Evolutionary conservation across 2,113 vertebrate species (phyloP).

Genomic region (Chionodraco myersi): DNA sequence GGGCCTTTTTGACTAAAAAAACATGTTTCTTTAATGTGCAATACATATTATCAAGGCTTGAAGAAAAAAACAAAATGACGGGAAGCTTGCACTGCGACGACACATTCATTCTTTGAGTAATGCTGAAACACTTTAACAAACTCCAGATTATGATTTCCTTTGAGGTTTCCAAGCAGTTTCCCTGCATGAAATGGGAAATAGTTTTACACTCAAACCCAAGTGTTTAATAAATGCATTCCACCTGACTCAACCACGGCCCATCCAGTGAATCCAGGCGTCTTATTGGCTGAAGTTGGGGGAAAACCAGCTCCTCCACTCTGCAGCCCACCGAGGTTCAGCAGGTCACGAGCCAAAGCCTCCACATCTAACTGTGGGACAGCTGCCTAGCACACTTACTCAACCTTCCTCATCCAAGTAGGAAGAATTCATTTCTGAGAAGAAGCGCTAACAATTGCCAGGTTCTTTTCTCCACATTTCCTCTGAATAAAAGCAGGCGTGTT

Average conservation of each 20-base stretch:
- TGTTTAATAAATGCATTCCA: slow-evolving; percentile 14
- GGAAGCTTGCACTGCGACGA: not conserved
- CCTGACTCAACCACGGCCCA: slow-evolving; percentile 15
- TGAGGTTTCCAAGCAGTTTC: slow-evolving; percentile 2
- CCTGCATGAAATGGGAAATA: not conserved
- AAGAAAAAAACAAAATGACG: not conserved
- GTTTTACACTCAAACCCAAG: not conserved
- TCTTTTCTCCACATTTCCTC: slow-evolving; percentile 53
- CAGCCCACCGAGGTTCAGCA: not conserved
- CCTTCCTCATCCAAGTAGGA: slow-evolving; percentile 37
- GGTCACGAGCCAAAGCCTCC: slow-evolving; percentile 40
- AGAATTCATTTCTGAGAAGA: slow-evolving; percentile 67
- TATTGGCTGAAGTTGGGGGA: slow-evolving; percentile 6
- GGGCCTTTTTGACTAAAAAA: not conserved
- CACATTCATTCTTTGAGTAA: not conserved
- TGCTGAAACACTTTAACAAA: not conserved
- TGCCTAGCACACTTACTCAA: slow-evolving; percentile 48
- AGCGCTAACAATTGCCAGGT: slow-evolving; percentile 43
- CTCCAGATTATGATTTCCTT: slow-evolving; percentile 12
- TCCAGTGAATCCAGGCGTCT: not conserved
- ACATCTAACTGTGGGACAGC: slow-evolving; percentile 36
- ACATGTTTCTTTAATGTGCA: not conserved
- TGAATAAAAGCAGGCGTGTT: slow-evolving; percentile 69
- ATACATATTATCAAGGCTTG: not conserved
- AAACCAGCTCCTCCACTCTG: not conserved